phyloP scores from a whole-genome alignment of 2,888 invertebrate species.

The Blastobasis lacticolella region DNA sequence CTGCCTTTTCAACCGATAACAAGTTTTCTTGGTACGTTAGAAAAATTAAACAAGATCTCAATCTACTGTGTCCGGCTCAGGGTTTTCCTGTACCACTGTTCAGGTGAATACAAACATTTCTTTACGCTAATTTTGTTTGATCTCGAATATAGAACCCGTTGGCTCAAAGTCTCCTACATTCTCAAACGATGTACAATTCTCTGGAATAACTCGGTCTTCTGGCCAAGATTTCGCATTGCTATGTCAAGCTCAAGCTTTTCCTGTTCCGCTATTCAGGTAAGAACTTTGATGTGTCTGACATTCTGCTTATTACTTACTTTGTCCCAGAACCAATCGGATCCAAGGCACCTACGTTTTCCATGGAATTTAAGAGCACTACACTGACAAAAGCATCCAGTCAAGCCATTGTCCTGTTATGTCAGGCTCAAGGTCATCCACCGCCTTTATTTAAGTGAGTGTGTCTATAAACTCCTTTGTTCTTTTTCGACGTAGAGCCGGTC shows the following conservation, averaged over 20 bases:
- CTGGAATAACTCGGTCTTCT: slow-evolving; percentile 56
- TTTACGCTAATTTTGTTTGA: background rate
- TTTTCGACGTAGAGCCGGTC: slow-evolving; percentile 62
- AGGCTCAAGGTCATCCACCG: slow-evolving; percentile 85
- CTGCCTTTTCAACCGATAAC: slow-evolving; percentile 76
- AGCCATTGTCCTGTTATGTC: slow-evolving; percentile 81
- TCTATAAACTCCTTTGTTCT: slow-evolving; percentile 4
- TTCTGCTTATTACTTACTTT: slow-evolving; percentile 26
- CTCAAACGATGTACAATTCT: slow-evolving; percentile 71
- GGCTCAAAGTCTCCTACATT: slow-evolving; percentile 80
- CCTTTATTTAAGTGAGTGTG: slow-evolving; percentile 68
- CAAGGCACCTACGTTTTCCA: slow-evolving; percentile 81
- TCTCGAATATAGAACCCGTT: slow-evolving; percentile 73
- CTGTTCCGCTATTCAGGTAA: slow-evolving; percentile 82
- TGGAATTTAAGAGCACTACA: slow-evolving; percentile 10
- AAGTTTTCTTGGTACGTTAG: slow-evolving; percentile 75
- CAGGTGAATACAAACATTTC: slow-evolving; percentile 52
- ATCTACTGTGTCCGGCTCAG: slow-evolving; percentile 80
- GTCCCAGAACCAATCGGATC: slow-evolving; percentile 80
- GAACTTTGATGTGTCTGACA: slow-evolving; percentile 23
- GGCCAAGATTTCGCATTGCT: slow-evolving; percentile 75
- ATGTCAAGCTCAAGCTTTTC: slow-evolving; percentile 84
- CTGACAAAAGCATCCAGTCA: slow-evolving; percentile 43
- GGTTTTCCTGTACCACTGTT: slow-evolving; percentile 80
- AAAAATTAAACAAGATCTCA: slow-evolving; percentile 67